Conservation (phyloP, 2,888 invertebrate species). For the Diabrotica balteata region DNA sequence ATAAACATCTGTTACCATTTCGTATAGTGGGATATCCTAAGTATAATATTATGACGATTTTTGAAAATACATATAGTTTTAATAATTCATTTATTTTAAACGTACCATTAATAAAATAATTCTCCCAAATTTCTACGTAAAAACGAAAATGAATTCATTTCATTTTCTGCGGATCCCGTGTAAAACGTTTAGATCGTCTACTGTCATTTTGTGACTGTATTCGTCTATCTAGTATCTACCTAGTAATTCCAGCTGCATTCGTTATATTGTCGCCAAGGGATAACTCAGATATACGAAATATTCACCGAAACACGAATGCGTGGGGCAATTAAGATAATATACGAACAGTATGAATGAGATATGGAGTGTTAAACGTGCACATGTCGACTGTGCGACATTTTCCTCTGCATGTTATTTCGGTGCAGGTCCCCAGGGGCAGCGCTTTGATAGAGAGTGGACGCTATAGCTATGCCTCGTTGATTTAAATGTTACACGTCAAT, state of each 20-base stretch:
- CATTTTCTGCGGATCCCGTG: no score
- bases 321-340: slow-evolving; percentile 49
- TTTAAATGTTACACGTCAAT: slow-evolving; percentile 51
- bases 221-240: neutral
- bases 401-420: slow-evolving; percentile 50
- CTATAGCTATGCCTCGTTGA: slow-evolving; percentile 43
- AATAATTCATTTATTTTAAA: no score
- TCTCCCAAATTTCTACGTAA: no score
- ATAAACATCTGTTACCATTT: no score
- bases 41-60: no score
- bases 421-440: slow-evolving; percentile 44
- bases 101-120: no score
- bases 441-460: slow-evolving; percentile 38
- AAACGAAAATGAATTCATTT: no score
- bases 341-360: slow-evolving; percentile 45
- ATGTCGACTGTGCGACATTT: slow-evolving; percentile 49
- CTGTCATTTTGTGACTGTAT: no score
- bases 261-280: slow-evolving; percentile 12
- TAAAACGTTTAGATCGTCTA: no score
- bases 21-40: no score
- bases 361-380: slow-evolving; percentile 50
- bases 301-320: slow-evolving; percentile 32
- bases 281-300: slow-evolving; percentile 29
- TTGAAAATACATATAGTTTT: no score
- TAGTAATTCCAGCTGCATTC: slow-evolving; percentile 13